Evolutionary conservation across 2,888 invertebrate species (phyloP).

Genomic region (Dicycla oo): DNA sequence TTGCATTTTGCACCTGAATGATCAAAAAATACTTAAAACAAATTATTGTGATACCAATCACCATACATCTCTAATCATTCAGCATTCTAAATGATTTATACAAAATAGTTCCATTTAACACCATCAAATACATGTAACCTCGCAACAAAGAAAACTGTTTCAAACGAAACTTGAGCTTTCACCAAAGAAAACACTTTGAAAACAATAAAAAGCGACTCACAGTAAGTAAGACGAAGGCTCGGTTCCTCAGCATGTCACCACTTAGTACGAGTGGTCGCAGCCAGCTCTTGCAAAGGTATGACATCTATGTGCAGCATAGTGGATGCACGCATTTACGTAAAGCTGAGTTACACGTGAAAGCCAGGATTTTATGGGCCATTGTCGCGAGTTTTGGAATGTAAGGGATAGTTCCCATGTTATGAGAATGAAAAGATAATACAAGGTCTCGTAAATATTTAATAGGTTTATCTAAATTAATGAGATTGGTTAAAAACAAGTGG

Average conservation of each 20-base stretch:
- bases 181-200: slow-evolving; percentile 50
- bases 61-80: not conserved
- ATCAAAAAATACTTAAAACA: not conserved
- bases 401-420: slow-evolving; percentile 15
- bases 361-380: slow-evolving; percentile 57
- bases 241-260: slow-evolving; percentile 62
- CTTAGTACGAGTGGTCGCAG: slow-evolving; percentile 62
- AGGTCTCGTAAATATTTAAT: not conserved
- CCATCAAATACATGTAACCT: not conserved
- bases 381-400: slow-evolving; percentile 40
- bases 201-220: slow-evolving; percentile 61
- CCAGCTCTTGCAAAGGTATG: slow-evolving; percentile 58
- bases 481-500: not conserved
- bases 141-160: slow-evolving; percentile 17
- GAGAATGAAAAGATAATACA: not conserved
- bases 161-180: slow-evolving; percentile 21
- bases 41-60: not conserved
- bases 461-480: not conserved
- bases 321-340: slow-evolving; percentile 50
- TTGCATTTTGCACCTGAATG: not conserved
- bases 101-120: not conserved
- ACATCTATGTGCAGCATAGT: slow-evolving; percentile 52
- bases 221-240: slow-evolving; percentile 55
- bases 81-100: not conserved
- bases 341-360: slow-evolving; percentile 59